phyloP scores from a whole-genome alignment of 2,113 vertebrate species.

The Thermophis baileyi region DNA sequence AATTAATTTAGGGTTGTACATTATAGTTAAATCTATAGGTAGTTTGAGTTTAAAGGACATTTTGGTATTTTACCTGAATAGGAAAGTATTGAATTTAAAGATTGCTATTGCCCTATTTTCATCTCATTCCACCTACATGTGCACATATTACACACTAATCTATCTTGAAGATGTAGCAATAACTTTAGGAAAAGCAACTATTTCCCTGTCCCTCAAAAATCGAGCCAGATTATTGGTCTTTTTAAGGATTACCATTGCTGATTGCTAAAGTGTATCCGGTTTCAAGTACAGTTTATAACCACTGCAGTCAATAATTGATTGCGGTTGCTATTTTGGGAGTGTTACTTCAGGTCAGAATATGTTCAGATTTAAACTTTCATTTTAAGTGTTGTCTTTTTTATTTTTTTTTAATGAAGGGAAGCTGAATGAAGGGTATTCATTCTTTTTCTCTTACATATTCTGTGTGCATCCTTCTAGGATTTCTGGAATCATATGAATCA shows the following conservation, averaged over 20 bases:
- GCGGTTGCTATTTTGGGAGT: constrained; percentile 54
- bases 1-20: not conserved
- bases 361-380: not conserved
- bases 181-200: constrained; percentile 18
- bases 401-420: not conserved
- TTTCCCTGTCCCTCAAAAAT: constrained; percentile 37
- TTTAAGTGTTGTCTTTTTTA: not conserved
- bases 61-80: too few relatives aligned
- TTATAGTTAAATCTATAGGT: not conserved
- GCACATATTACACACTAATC: not conserved
- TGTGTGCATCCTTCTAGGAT: not conserved
- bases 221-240: constrained; percentile 48
- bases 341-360: not conserved
- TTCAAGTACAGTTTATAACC: constrained; percentile 58
- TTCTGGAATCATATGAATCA: not conserved
- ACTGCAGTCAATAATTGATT: constrained; percentile 53
- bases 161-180: not conserved
- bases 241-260: constrained; percentile 52
- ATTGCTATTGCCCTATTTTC: not conserved
- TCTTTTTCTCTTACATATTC: not conserved
- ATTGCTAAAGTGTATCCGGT: constrained; percentile 51
- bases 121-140: not conserved
- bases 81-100: not conserved
- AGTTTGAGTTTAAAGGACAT: not conserved
- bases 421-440: not conserved